phyloP scores from a whole-genome alignment of 2,113 vertebrate genomes.

The Antechinus stuartii region DNA sequence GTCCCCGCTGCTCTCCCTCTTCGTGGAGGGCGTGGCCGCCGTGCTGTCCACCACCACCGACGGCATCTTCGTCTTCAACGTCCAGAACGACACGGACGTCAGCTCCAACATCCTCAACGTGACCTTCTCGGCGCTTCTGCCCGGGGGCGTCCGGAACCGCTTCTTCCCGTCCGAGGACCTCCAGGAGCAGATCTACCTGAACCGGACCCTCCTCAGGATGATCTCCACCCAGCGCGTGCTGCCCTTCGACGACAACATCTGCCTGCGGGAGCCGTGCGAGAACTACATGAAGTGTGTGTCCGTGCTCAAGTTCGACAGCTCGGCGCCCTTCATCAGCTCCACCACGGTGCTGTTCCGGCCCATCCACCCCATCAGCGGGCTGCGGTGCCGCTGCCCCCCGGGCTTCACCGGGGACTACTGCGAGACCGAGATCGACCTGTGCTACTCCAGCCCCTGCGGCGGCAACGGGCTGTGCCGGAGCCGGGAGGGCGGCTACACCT shows the following conservation, averaged over 20 bases:
- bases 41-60: constrained; percentile 94
- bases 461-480: constrained; percentile 92
- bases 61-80: constrained; percentile 94
- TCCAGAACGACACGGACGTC: constrained; percentile 96
- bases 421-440: constrained; percentile 96
- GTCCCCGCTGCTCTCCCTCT: constrained; percentile 93
- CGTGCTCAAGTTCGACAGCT: constrained; percentile 95
- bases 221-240: constrained; percentile 95
- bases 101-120: constrained; percentile 95
- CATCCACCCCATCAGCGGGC: constrained; percentile 95
- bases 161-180: constrained; percentile 96
- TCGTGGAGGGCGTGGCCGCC: constrained; percentile 93
- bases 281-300: constrained; percentile 99
- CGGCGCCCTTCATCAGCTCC: constrained; percentile 95
- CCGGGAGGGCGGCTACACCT: constrained; percentile 95
- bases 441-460: constrained; percentile 95
- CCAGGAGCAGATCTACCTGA: constrained; percentile 98
- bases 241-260: constrained; percentile 98
- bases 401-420: constrained; percentile 97
- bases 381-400: constrained; percentile 94
- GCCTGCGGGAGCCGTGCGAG: constrained; percentile 96
- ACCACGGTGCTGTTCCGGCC: constrained; percentile 95
- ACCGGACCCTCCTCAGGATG: constrained; percentile 91
- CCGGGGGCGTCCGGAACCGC: constrained; percentile 86
- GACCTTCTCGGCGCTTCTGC: constrained; percentile 94